A percentile compares a stretch with the other conserved stretches of the same genome.
These are phyloP conservation scores for Hipposideros armiger DNA, from an alignment of 2,113 vertebrate genomes.

Conservation along the genomic window DNA sequence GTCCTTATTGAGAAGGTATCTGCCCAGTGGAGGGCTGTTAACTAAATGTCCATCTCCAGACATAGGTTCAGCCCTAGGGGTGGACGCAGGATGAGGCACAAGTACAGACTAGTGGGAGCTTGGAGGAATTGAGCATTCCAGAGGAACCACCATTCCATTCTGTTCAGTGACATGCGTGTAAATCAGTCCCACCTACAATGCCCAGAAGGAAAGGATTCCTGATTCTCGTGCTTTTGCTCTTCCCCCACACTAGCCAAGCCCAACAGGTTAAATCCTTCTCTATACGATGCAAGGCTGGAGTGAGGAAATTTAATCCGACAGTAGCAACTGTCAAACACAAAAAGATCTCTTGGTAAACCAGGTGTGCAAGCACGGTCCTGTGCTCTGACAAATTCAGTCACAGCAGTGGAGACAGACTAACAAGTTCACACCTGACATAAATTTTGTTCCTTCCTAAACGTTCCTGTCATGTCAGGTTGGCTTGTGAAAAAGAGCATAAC, in stretches of 20 bases:
- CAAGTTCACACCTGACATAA: neutral
- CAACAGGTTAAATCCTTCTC: neutral
- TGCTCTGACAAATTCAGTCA: neutral
- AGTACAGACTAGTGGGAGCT: neutral
- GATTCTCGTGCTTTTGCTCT: neutral
- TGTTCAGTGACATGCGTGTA: neutral
- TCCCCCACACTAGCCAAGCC: neutral
- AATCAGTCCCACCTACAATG: neutral
- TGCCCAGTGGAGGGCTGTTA: neutral
- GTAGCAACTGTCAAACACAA: neutral
- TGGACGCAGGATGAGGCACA: neutral
- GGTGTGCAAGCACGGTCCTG: neutral
- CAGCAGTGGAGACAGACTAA: neutral
- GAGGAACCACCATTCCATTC: neutral
- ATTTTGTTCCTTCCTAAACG: neutral
- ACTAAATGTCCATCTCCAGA: neutral
- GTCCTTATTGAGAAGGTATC: neutral
- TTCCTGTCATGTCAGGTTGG: neutral
- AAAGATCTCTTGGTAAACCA: neutral
- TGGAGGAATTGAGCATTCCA: neutral
- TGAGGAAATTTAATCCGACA: neutral
- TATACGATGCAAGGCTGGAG: neutral
- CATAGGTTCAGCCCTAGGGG: neutral
- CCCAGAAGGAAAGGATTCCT: neutral
- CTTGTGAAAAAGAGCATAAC: neutral